These are phyloP conservation scores for Telmatochromis sp. DNA, from an alignment of 2,113 vertebrate genomes.

Conservation along the genomic window DNA sequence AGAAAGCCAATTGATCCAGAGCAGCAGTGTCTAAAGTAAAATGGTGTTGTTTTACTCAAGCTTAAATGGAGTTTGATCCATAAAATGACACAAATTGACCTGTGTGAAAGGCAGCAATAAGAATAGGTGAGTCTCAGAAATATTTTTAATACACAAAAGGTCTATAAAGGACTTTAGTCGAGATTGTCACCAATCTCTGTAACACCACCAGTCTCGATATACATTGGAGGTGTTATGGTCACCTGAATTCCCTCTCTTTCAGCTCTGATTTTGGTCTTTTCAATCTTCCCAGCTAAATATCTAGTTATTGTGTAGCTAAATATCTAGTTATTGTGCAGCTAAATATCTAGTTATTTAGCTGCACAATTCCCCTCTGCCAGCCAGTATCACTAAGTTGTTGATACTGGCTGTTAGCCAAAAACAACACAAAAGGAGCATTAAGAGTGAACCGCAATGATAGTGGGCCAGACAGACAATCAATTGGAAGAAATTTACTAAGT, in stretches of 20 bases:
- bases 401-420: neutral
- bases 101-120: neutral
- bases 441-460: neutral
- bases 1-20: neutral
- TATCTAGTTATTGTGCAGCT: too few species aligned
- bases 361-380: neutral
- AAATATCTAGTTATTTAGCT: neutral
- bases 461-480: neutral
- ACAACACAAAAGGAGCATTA: neutral
- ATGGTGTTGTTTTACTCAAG: fast-evolving
- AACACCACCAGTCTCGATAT: neutral
- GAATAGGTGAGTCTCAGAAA: neutral
- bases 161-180: neutral
- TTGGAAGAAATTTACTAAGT: neutral
- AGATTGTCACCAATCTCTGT: neutral
- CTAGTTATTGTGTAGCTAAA: neutral
- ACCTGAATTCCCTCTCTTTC: neutral
- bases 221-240: neutral
- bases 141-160: neutral
- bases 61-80: neutral
- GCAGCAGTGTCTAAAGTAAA: neutral
- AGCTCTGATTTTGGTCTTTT: neutral
- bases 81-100: neutral
- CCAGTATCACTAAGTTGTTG: neutral
- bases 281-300: neutral